Conservation (phyloP, 2,888 invertebrate genomes). For the Lobophora halterata region DNA sequence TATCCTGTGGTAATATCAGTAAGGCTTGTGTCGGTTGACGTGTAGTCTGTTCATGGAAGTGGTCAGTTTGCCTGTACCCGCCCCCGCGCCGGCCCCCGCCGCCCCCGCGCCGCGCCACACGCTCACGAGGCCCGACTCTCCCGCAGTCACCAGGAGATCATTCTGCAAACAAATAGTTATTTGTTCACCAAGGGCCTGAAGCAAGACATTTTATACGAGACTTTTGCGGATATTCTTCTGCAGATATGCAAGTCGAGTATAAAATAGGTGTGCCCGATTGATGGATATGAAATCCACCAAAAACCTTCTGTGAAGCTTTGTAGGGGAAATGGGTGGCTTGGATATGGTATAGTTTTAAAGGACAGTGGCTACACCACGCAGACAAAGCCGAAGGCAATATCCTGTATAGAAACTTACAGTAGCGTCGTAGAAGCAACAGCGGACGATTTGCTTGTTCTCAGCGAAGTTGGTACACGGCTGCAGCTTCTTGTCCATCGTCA, state of each 20-base stretch:
- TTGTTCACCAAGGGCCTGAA: too few species aligned
- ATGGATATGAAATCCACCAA: too few species aligned
- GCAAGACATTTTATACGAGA: too few species aligned
- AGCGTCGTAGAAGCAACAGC: conserved; percentile 84
- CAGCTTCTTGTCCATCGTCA: conserved; percentile 70
- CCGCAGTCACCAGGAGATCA: conserved; percentile 84
- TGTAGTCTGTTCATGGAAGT: conserved; percentile 39
- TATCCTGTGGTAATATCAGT: conserved; percentile 47
- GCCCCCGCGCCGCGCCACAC: conserved; percentile 76
- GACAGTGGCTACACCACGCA: too few species aligned
- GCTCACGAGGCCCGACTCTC: conserved; percentile 85
- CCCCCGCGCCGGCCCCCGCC: background rate
- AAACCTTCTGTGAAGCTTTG: too few species aligned
- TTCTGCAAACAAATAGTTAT: conserved; percentile 60
- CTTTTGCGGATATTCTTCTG: too few species aligned
- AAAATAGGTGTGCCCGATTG: too few species aligned
- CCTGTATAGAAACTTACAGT: conserved; percentile 70
- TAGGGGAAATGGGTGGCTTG: too few species aligned
- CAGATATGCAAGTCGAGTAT: too few species aligned
- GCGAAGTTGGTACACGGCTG: conserved; percentile 78
- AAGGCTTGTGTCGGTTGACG: conserved; percentile 55
- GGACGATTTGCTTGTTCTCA: conserved; percentile 85
- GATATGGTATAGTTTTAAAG: too few species aligned
- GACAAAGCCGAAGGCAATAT: background rate
- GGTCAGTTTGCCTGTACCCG: conserved; percentile 30